Percentiles rank a stretch among this genome's conserved stretches.
phyloP scores from a whole-genome alignment of 2,797 vertebrate species.

The Diceros bicornis region DNA sequence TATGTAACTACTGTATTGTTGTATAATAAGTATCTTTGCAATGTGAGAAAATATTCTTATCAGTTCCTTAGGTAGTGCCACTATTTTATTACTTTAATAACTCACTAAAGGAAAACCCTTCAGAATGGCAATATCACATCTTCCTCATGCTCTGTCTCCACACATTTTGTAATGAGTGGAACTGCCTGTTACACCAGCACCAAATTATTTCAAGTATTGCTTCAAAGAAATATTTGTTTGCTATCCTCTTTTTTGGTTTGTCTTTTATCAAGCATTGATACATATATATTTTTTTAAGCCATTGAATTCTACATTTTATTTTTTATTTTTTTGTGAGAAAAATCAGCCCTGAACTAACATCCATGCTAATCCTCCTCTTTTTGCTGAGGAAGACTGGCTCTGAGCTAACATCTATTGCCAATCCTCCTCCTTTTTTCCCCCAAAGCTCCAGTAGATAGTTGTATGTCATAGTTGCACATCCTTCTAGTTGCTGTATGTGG shows the following conservation, averaged over 20 bases:
- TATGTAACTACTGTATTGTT: background rate
- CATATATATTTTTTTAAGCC: too few relatives aligned
- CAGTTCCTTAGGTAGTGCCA: background rate
- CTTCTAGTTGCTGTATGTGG: too few relatives aligned
- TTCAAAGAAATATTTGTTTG: background rate
- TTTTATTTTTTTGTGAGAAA: too few relatives aligned
- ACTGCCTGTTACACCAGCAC: background rate
- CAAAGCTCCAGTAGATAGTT: too few relatives aligned
- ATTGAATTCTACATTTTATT: too few relatives aligned
- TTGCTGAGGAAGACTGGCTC: too few relatives aligned
- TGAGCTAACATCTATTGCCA: too few relatives aligned
- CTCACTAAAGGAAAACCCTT: background rate
- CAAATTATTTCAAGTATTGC: constrained; percentile 5
- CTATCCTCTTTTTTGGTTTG: background rate
- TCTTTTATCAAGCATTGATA: background rate
- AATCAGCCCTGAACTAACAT: too few relatives aligned
- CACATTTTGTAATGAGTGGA: background rate
- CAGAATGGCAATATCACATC: background rate
- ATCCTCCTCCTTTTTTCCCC: too few relatives aligned
- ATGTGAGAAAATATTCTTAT: background rate
- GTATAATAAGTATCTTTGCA: background rate
- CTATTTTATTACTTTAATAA: constrained; percentile 21
- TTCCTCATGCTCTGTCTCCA: background rate
- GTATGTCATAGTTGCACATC: too few relatives aligned
- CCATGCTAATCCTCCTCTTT: too few relatives aligned